Conservation (phyloP, 2,797 vertebrate genomes). For the Dendrocincla fuliginosa region DNA sequence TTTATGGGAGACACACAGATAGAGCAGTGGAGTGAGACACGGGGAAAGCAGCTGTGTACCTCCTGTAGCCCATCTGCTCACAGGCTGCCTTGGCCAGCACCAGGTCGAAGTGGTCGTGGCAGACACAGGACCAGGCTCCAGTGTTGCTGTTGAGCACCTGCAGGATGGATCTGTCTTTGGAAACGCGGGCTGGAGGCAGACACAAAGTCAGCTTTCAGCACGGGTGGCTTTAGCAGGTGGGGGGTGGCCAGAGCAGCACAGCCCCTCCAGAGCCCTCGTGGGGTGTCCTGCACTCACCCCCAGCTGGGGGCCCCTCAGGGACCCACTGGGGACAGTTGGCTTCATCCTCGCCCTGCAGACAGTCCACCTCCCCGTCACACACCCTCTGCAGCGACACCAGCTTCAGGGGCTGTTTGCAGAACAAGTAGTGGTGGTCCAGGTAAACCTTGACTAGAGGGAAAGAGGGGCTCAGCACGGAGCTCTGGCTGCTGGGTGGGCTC, state of each 20-base stretch:
- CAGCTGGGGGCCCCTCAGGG: not conserved
- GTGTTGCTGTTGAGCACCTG: conserved; percentile 77
- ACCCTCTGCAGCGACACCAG: conserved; percentile 80
- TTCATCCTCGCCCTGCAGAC: conserved; percentile 85
- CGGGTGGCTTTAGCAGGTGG: rapidly evolving
- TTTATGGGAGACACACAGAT: not conserved
- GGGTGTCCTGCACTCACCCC: conserved; percentile 50
- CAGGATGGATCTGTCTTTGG: conserved; percentile 77
- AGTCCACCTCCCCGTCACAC: conserved; percentile 85
- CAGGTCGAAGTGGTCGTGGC: conserved; percentile 80
- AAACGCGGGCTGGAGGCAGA: conserved; percentile 82
- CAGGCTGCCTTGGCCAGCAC: conserved; percentile 82
- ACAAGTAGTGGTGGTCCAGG: conserved; percentile 85
- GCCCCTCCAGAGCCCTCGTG: rapidly evolving
- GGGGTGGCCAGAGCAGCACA: not conserved
- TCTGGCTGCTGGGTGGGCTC: not conserved
- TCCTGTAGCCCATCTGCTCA: conserved; percentile 85
- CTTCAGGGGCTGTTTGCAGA: conserved; percentile 82
- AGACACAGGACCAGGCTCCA: conserved; percentile 82
- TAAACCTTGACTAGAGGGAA: conserved; percentile 80
- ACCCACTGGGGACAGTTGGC: conserved; percentile 74
- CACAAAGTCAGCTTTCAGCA: not conserved
- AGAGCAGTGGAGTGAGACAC: not conserved
- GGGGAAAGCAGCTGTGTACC: conserved; percentile 58
- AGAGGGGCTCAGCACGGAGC: not conserved